Conservation (phyloP, 1,140 invertebrate species). For the Babylonia areolata region DNA sequence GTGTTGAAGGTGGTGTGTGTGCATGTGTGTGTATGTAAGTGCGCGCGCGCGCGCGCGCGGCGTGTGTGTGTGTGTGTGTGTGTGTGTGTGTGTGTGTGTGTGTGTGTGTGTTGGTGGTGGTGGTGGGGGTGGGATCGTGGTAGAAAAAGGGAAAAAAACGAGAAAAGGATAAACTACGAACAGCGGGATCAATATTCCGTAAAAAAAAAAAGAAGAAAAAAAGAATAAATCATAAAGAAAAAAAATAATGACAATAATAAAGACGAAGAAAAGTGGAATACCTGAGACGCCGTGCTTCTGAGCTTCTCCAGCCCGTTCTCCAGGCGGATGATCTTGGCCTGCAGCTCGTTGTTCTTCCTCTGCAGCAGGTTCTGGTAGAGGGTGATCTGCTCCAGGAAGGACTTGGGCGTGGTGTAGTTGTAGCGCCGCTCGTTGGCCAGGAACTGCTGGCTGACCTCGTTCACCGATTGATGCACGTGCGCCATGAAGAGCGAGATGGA, state of each 20-base stretch:
- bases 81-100: conserved; percentile 11
- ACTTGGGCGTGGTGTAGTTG: conserved; percentile 98
- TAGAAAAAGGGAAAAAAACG: not conserved
- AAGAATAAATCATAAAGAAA: no score
- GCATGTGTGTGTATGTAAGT: no score
- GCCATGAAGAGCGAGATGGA: conserved; percentile 93
- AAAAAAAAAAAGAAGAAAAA: no score
- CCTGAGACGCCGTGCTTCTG: conserved; percentile 85
- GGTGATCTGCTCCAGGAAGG: conserved; percentile 96
- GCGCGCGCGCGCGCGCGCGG: no score
- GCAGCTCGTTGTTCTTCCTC: conserved; percentile 88
- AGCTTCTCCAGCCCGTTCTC: conserved; percentile 96
- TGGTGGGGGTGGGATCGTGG: not conserved
- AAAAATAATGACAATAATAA: no score
- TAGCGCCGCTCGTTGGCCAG: conserved; percentile 92
- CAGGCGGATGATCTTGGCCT: conserved; percentile 88
- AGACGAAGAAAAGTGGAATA: no score
- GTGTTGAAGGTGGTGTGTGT: no score
- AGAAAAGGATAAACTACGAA: no score
- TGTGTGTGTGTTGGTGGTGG: not conserved
- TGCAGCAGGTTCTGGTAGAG: conserved; percentile 91
- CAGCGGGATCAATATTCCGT: no score
- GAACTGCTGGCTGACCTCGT: conserved; percentile 90
- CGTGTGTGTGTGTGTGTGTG: not conserved
- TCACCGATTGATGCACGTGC: conserved; percentile 94